These are phyloP conservation scores for Drosophila rellima DNA, from an alignment of 2,888 invertebrate genomes.

Conservation along the genomic window DNA sequence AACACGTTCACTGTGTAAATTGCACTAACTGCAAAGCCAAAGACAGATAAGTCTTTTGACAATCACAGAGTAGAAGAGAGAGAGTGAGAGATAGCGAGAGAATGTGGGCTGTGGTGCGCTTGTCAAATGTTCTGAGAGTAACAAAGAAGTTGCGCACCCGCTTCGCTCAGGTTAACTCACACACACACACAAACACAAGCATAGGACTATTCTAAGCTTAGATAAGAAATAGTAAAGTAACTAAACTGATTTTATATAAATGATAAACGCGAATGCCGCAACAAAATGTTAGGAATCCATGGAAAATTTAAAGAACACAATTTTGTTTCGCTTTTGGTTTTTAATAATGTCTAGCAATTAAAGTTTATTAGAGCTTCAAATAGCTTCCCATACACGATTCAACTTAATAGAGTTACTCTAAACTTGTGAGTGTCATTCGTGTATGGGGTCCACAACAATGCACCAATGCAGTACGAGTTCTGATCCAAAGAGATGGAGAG, in stretches of 20 bases:
- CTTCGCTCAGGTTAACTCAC: slow-evolving; percentile 20
- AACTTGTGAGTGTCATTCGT: not conserved
- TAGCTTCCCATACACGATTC: not conserved
- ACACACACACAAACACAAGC: not conserved
- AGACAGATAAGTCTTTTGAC: slow-evolving; percentile 29
- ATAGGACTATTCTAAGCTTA: slow-evolving; percentile 25
- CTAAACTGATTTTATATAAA: slow-evolving; percentile 10
- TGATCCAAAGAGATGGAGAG: slow-evolving; percentile 11
- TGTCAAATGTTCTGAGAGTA: slow-evolving; percentile 13
- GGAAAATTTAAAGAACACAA: not conserved
- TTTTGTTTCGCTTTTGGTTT: not conserved
- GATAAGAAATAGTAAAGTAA: slow-evolving; percentile 34
- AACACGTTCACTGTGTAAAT: slow-evolving; percentile 34
- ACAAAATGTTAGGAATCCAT: not conserved
- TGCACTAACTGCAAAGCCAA: slow-evolving; percentile 38
- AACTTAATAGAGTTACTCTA: not conserved
- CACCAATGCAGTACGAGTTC: slow-evolving; percentile 3
- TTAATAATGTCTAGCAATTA: not conserved
- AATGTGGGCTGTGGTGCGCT: slow-evolving; percentile 6
- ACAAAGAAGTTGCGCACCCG: slow-evolving; percentile 12
- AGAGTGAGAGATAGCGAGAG: slow-evolving; percentile 7
- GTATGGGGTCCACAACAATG: not conserved
- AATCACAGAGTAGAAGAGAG: slow-evolving; percentile 1
- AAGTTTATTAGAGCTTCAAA: slow-evolving; percentile 8
- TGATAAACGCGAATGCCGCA: not conserved